Evolutionary conservation across 2,797 vertebrate species (phyloP), one percentile per base, ranked within the genome.

Genomic region (Eutrigla gurnardus): DNA sequence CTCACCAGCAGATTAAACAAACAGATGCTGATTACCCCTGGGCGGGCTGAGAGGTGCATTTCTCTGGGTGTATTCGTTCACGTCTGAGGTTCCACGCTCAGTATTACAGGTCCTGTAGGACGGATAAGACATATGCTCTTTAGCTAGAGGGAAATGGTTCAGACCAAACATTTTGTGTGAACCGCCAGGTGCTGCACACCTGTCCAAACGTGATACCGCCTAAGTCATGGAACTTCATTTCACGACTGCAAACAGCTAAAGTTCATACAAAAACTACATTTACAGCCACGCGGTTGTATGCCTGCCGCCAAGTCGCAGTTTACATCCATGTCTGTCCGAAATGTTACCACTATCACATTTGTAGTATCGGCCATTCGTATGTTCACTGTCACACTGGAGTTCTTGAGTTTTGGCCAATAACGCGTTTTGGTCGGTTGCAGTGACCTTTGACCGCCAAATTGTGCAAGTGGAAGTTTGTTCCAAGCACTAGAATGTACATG

Each of bases 1-100:
- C 95, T 96, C 95, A 96, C 93, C 94, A 94, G 96, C 93, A 95
- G 95, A 97, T 98, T 96, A 97, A 96, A 96, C 96, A 97, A 97
- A 97, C 95, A 97, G 95, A 95, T 95, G 89, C 94, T 94, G 95
- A 97, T 97, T 96, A 96, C 96, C 96, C 88, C 85, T 84, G 85
- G 88, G 88, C 75, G 85, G 87, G 78, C 87, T 77, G 84, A 89
- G 88, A 93, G 92, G 88, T 93, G 80, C 55, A 17, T 85, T 86
- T 86, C 82, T 67, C 39, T 40, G 72, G 71, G 76, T 70, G 40
- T 66, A 70, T 63, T 79, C n/a, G 6, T 69, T 69, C 52, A 49
- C 8, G 66, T 72, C 70, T 73, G 65, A 25, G 15, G 62, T 13
- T 58, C 53, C 57, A 70, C 9, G 3, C 40, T 71, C 66, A 58